Percentiles rank a stretch among this genome's conserved stretches.
These are phyloP conservation scores for Otus sunia DNA, from an alignment of 2,113 vertebrate species.

Conservation along the genomic window DNA sequence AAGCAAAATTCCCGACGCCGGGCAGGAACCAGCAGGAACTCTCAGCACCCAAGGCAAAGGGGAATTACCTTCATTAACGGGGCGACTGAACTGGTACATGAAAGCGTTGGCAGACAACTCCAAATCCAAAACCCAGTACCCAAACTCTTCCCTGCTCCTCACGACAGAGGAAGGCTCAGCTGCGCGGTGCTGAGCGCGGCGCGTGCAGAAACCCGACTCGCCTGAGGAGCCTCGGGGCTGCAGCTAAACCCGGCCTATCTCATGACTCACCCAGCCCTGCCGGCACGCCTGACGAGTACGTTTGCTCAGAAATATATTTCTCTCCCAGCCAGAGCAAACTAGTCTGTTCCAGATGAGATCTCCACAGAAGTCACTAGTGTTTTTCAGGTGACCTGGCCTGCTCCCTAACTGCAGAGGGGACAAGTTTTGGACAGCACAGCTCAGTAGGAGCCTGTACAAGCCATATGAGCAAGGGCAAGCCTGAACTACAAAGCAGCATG, in stretches of 20 bases:
- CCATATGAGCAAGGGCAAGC: not conserved
- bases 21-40: not conserved
- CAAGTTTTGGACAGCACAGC: not conserved
- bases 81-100: not conserved
- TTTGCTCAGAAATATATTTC: not conserved
- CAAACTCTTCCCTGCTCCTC: not conserved
- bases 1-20: accelerated
- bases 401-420: not conserved
- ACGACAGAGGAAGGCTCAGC: not conserved
- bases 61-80: not conserved
- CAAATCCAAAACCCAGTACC: not conserved
- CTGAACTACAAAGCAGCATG: not conserved
- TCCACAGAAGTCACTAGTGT: accelerated
- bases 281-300: accelerated
- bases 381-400: not conserved
- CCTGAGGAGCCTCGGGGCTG: not conserved
- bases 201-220: not conserved
- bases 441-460: accelerated
- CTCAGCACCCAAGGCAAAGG: not conserved
- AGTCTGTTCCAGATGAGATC: not conserved
- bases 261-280: not conserved
- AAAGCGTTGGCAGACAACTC: not conserved
- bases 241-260: not conserved
- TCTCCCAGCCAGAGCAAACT: not conserved
- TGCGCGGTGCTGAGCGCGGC: not conserved